Conservation (phyloP, 2,888 invertebrate genomes). For the Cyrtodaria siliqua region DNA sequence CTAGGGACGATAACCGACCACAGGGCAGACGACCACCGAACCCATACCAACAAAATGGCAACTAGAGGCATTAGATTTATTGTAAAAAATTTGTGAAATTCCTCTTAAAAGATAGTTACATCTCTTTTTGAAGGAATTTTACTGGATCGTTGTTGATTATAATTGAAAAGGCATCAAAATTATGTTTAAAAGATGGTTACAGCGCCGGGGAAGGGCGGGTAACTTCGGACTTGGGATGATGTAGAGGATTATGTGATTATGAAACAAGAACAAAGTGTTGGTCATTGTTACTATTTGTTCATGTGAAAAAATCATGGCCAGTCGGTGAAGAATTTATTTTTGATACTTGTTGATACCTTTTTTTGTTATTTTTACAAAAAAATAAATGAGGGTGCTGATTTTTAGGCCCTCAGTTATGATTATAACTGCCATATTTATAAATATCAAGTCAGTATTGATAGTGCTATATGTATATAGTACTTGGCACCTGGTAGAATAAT, state of each 20-base stretch:
- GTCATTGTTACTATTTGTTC: conserved; percentile 62
- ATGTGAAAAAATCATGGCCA: conserved; percentile 81
- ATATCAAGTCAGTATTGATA: conserved; percentile 45
- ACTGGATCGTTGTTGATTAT: background rate
- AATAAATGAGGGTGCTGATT: conserved; percentile 43
- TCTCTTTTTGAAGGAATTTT: background rate
- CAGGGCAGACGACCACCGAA: conserved; percentile 47
- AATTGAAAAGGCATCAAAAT: conserved; percentile 54
- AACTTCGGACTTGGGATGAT: background rate
- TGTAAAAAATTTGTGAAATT: background rate
- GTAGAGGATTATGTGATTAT: background rate
- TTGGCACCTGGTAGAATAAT: conserved; percentile 52
- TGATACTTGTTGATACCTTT: conserved; percentile 89
- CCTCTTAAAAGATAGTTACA: background rate
- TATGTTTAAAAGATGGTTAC: conserved; percentile 13
- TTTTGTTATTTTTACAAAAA: conserved; percentile 58
- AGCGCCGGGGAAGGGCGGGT: background rate
- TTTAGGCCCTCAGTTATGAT: conserved; percentile 50
- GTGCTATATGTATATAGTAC: conserved; percentile 22
- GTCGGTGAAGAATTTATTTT: conserved; percentile 88
- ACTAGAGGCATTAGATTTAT: conserved; percentile 19
- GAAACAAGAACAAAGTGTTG: conserved; percentile 2
- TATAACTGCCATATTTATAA: conserved; percentile 54
- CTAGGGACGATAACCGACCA: conserved; percentile 57
- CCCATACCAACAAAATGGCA: conserved; percentile 59